Percentiles rank a stretch among this genome's conserved stretches.
Evolutionary conservation across 1,140 invertebrate genomes (phyloP).

Genomic region (Drosophila rufa): DNA sequence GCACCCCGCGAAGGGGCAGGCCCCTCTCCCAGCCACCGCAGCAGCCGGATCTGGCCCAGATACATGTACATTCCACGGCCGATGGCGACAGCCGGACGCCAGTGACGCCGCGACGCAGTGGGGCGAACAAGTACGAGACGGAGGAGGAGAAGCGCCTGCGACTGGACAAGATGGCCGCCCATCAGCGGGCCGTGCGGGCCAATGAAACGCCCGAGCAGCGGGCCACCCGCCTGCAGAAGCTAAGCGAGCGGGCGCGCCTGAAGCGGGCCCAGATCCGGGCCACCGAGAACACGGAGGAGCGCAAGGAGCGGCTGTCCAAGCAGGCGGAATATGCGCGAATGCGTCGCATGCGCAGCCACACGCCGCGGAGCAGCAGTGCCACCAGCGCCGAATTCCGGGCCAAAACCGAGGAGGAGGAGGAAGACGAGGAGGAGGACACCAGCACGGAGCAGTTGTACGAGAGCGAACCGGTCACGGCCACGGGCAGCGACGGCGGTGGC

Average conservation of each 20-base stretch:
- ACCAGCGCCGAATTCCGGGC: conserved; percentile 69
- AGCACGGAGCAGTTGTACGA: conserved; percentile 74
- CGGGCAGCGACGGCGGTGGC: conserved; percentile 35
- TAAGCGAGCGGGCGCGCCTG: conserved; percentile 79
- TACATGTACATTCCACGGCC: conserved; percentile 78
- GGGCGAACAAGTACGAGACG: conserved; percentile 76
- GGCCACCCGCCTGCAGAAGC: conserved; percentile 82
- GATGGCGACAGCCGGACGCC: conserved; percentile 50
- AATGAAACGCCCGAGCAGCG: conserved; percentile 87
- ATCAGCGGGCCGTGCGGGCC: conserved; percentile 84
- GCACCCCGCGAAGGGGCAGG: conserved; percentile 47
- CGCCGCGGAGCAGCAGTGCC: conserved; percentile 68
- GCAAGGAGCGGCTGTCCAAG: conserved; percentile 75
- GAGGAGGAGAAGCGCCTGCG: conserved; percentile 80
- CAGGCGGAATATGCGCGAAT: conserved; percentile 83
- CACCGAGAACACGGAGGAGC: conserved; percentile 78
- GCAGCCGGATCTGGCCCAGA: conserved; percentile 46
- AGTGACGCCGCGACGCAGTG: conserved; percentile 60
- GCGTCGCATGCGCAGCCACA: conserved; percentile 78
- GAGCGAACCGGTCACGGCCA: conserved; percentile 39
- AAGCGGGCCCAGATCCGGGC: conserved; percentile 80
- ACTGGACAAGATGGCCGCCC: conserved; percentile 84
- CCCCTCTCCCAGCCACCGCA: conserved; percentile 38
- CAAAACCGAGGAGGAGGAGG: conserved; percentile 65
- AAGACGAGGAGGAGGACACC: conserved; percentile 32